Evolutionary conservation across 1,140 invertebrate genomes (phyloP).

Genomic region (Araneus ventricosus): DNA sequence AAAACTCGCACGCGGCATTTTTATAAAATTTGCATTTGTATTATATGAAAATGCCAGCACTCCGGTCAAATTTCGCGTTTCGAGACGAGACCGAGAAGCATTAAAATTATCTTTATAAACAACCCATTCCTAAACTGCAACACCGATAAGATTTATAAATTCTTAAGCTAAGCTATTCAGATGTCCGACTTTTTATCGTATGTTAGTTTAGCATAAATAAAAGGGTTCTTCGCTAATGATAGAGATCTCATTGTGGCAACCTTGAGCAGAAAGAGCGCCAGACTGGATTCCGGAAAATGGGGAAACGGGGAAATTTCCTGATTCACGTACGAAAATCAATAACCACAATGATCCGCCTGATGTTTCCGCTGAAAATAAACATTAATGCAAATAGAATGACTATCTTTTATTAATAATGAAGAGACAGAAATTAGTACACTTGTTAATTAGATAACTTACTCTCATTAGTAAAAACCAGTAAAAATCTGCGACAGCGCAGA

Average conservation of each 20-base stretch:
- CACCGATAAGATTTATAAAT: background rate
- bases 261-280: background rate
- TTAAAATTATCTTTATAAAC: background rate
- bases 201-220: background rate
- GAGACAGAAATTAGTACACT: too few relatives aligned
- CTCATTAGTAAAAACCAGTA: too few relatives aligned
- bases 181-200: background rate
- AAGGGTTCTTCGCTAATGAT: background rate
- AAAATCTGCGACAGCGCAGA: too few relatives aligned
- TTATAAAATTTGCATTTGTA: too few relatives aligned
- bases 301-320: background rate
- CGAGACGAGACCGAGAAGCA: background rate
- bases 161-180: background rate
- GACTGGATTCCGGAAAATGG: background rate
- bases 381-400: background rate
- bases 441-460: too few relatives aligned
- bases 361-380: background rate
- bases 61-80: background rate
- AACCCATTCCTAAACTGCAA: background rate
- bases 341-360: background rate
- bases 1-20: too few relatives aligned
- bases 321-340: conserved; percentile 1
- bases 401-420: background rate
- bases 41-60: too few relatives aligned
- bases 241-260: background rate